These are phyloP conservation scores for Meganola albula DNA, from an alignment of 2,888 invertebrate species.

Conservation along the genomic window DNA sequence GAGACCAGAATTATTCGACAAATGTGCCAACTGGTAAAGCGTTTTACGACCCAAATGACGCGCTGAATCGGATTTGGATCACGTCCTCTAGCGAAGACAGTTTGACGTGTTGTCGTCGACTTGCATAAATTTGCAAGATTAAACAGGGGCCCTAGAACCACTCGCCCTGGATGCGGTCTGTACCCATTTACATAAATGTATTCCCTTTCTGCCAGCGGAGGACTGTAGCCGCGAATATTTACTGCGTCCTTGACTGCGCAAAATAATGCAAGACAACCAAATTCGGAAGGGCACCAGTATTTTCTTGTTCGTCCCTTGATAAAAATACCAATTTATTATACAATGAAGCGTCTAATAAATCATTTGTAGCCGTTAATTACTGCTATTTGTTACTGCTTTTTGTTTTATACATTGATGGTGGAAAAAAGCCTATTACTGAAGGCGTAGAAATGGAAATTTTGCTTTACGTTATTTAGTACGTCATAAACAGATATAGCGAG, in stretches of 20 bases:
- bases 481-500: not conserved
- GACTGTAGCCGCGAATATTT: slow-evolving; percentile 32
- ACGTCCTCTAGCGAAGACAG: slow-evolving; percentile 67
- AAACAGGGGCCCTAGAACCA: slow-evolving; percentile 47
- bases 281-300: not conserved
- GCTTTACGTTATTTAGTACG: not conserved
- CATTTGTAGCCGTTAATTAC: slow-evolving; percentile 17
- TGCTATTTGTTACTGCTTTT: slow-evolving; percentile 11
- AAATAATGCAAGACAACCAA: slow-evolving; percentile 2
- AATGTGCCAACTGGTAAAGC: slow-evolving; percentile 69
- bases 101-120: slow-evolving; percentile 70
- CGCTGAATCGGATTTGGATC: slow-evolving; percentile 71
- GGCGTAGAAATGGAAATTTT: not conserved
- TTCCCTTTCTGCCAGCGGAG: slow-evolving; percentile 40
- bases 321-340: slow-evolving; percentile 9
- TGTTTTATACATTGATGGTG: slow-evolving; percentile 2
- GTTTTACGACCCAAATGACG: slow-evolving; percentile 69
- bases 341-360: slow-evolving; percentile 15
- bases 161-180: slow-evolving; percentile 44
- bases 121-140: slow-evolving; percentile 77
- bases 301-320: slow-evolving; percentile 1
- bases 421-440: slow-evolving; percentile 5
- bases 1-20: slow-evolving; percentile 62
- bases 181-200: slow-evolving; percentile 63
- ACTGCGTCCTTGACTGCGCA: slow-evolving; percentile 19